Evolutionary conservation across 2,888 invertebrate genomes (phyloP), one percentile per base, ranked within the genome.

Genomic region (Caenorhabditis sp.): DNA sequence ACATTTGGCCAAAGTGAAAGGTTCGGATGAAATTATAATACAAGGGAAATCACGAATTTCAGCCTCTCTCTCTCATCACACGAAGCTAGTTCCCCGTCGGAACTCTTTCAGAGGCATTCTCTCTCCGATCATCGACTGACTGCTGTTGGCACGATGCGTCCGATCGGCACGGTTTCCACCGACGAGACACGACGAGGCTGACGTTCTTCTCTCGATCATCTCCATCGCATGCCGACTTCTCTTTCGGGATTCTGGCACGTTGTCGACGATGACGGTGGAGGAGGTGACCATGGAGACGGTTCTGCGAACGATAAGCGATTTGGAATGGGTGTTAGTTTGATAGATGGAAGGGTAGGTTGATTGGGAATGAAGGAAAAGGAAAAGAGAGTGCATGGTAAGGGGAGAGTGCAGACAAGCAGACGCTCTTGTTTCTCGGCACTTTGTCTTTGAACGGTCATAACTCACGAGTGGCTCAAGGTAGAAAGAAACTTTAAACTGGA

Each of bases 261-360:
- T 77, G n/a, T 82, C 82, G 19, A 82, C 72, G 22, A 82, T 77
- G 6, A 82, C 82, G 1, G 82, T 82, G 6, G 82, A 82, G 16
- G 82, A 75, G 1, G 82, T 82, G 26, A 82, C 76, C 82, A 82
- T 82, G 19, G 82, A 82, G 59, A 82, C 82, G 66, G 82, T 77
- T 61, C 82, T 77, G 82, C 64, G 66, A 68, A 63, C 61, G 72
- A 8, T 6, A 28, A 51, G 14, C n/a, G 1, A 22, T 49, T 49
- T 41, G 26, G 38, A 14, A 38, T 10, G 28, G 16, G 28, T 56
- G 22, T 56, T 22, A 56, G 16, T 14, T 26, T 14, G 5, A 6
- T 0, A 1, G 12, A 1, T 10, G 54, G 54, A 54, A 54, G 4
- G 44, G 44, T 56, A 44, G 47, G 38, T 31, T 6, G 4, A 10